Evolutionary conservation across 1,140 invertebrate genomes (phyloP), one percentile per base, ranked within the genome.

Genomic region (Saccostrea echinata): DNA sequence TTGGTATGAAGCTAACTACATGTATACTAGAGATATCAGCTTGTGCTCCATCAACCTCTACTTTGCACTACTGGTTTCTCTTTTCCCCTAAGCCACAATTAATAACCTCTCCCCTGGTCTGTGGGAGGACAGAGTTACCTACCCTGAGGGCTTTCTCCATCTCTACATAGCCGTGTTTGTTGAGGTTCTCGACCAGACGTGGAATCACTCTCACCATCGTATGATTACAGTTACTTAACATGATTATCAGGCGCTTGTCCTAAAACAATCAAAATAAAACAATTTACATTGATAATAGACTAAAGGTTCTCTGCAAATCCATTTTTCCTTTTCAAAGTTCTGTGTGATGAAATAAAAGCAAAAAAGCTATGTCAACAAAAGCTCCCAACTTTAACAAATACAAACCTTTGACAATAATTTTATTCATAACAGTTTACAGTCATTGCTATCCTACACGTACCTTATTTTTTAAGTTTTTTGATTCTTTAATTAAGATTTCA

Each of bases 151-250:
- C 94, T 90, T 96, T 94, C 1, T 96, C 96, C 84, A 97, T 97
- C 87, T 97, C 95, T 0, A 97, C 97, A 93, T 97, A 97, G 13
- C 96, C 97, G 92, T 96, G 95, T 91, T 95, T 96, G 35, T 95
- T 96, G 95, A 96, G 96, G 90, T 93, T 95, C 88, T 95, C 96
- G 53, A 96, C 95, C 11, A 98, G 96, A 90, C 96, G 95, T 0
- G 97, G 96, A 84, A 99, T 96, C 16, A 98, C 96, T 61, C 96
- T 96, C 83, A 97, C 96, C 55, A 97, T 95, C 9, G 97, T 98
- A 93, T 98, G 98, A 76, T 96, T 97, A 94, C 98, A 98, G 95
- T 99, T 99, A 92, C 98, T 98, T 82, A 98, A 96, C 68, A 98
- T 97, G 83, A 98, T 97, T 30, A 99, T 95, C 86, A 99, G 95